Evolutionary conservation across 2,888 invertebrate genomes (phyloP).

Genomic region (Netelia melanura): DNA sequence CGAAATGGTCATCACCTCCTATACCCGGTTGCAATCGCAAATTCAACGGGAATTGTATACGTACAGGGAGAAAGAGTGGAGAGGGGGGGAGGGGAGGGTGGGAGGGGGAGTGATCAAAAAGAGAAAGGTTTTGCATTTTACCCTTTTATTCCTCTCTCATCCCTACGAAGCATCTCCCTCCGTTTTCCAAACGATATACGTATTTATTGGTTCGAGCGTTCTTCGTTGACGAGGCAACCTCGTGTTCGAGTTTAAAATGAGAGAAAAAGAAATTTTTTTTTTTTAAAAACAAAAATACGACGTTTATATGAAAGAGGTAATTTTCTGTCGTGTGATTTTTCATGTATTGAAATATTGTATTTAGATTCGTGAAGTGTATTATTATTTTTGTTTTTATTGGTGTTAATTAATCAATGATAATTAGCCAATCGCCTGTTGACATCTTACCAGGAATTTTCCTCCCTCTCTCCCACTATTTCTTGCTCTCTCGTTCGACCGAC

Average conservation of each 20-base stretch:
- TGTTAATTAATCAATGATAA: conserved; percentile 67
- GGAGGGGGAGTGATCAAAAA: not conserved
- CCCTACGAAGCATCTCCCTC: conserved; percentile 12
- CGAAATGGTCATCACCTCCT: conserved; percentile 49
- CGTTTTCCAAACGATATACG: conserved; percentile 28
- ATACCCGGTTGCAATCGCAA: conserved; percentile 1
- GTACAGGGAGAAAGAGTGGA: conserved; percentile 9
- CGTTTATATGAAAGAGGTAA: no score
- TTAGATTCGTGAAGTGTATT: no score
- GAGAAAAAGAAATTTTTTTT: conserved; percentile 10
- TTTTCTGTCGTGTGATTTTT: no score
- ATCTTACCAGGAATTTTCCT: conserved; percentile 57
- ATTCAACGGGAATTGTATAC: conserved; percentile 45
- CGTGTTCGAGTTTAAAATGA: conserved; percentile 25
- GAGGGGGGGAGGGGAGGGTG: not conserved
- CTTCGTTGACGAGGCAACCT: conserved; percentile 17
- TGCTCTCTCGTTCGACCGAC: conserved; percentile 16
- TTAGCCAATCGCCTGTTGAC: conserved; percentile 65
- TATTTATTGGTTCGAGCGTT: conserved; percentile 47
- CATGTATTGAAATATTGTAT: no score
- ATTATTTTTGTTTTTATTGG: conserved; percentile 12
- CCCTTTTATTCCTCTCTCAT: conserved; percentile 54
- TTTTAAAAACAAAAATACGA: no score
- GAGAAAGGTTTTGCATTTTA: conserved; percentile 29
- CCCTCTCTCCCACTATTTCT: no score